Evolutionary conservation across 2,797 vertebrate genomes (phyloP).

Genomic region (Atherinosoma microstoma): DNA sequence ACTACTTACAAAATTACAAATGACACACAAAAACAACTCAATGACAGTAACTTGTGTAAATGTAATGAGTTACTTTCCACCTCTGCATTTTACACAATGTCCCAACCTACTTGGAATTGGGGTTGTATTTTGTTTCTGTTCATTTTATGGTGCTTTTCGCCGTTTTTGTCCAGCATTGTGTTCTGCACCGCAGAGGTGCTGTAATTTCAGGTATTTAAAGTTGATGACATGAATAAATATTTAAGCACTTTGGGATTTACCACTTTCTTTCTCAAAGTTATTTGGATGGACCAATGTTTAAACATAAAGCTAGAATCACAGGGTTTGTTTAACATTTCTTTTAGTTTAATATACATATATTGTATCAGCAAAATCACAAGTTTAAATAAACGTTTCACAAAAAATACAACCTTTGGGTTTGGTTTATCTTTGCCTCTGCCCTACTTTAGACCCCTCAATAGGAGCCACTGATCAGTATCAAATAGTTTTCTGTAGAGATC

Average conservation of each 20-base stretch:
- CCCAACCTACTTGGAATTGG: too few species aligned
- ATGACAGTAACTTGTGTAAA: too few species aligned
- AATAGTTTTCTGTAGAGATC: neutral
- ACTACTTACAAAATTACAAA: too few species aligned
- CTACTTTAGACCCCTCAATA: neutral
- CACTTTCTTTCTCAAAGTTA: too few species aligned
- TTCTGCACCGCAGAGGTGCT: neutral
- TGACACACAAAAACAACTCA: too few species aligned
- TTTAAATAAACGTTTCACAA: neutral
- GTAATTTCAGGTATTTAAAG: neutral
- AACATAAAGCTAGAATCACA: neutral
- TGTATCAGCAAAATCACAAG: neutral
- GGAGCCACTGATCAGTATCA: neutral
- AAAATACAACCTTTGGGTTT: neutral
- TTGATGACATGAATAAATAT: neutral
- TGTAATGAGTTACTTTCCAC: too few species aligned
- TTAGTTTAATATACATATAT: neutral
- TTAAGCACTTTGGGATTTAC: conserved; percentile 2
- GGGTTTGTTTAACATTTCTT: neutral
- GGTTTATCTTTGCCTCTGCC: neutral
- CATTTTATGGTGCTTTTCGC: neutral
- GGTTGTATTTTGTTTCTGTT: neutral
- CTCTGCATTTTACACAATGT: too few species aligned
- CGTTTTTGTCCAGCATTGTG: neutral
- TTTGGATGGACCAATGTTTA: neutral